Evolutionary conservation across 2,113 vertebrate genomes (phyloP), one percentile per base, ranked within the genome.

Genomic region (Odocoileus hemionus): DNA sequence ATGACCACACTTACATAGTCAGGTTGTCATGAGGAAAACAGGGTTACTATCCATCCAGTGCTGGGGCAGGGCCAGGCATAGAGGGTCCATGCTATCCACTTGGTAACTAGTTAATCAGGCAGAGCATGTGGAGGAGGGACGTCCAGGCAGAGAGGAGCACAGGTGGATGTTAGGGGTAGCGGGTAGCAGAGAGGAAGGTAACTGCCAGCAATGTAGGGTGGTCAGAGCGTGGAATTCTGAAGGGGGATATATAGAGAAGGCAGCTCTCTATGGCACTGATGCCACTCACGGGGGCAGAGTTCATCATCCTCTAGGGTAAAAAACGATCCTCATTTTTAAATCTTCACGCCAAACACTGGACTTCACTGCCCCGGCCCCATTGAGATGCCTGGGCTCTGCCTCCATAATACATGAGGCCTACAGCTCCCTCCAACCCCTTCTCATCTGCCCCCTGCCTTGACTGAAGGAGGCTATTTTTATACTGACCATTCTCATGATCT

Each of bases 11-110:
- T 33, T 74, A 25, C 3, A 16, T 2, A 50, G 23, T 28, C 16
- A 54, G 80, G 36, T 15, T 19, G 57, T 17, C 4, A 12, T 11
- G 60, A 91, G 61, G 58, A 10, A n/a, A 43, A 85, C 15, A 16
- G 21, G 74, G 15, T 30, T 64, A 28, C 61, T 21, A 6, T 33
- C 30, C 58, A 47, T 11, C 52, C 1, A 26, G 55, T 39, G 15
- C 43, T 33, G 50, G 45, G 61, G 79, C n/a, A 52, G 58, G 28
- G 21, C 43, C 45, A 67, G 86, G 36, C 14, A 6, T 13, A 12
- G 14, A 70, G 8, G 61, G n/a, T 15, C 33, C 21, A 6, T 0
- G 26, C 16, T 17, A 0, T 4, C 6, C 9, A 16, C 0, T 0
- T 19, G 21, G 30, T n/a, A 82, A 50, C 76, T 70, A 1, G 55